Evolutionary conservation across 1,140 invertebrate species (phyloP).

Genomic region (Bombus terrestris): DNA sequence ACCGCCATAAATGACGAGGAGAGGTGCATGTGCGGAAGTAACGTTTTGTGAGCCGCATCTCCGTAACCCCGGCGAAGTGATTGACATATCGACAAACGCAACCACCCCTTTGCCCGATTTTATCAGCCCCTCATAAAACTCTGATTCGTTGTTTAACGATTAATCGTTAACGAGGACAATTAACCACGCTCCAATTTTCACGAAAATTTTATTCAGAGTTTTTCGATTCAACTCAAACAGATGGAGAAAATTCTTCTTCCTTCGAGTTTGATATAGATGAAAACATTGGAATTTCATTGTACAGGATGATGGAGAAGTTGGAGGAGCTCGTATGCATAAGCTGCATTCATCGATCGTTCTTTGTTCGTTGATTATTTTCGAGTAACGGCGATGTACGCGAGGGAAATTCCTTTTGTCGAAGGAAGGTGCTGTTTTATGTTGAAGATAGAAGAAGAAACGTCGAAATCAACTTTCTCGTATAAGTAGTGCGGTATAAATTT

Average conservation of each 20-base stretch:
- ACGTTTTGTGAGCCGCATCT: slow-evolving; percentile 31
- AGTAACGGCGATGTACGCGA: neutral
- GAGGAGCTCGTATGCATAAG: neutral
- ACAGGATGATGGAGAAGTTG: neutral
- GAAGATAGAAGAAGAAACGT: no score
- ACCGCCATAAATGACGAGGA: slow-evolving; percentile 16
- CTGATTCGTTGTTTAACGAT: slow-evolving; percentile 7
- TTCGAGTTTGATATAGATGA: neutral
- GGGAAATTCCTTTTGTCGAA: neutral
- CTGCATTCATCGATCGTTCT: neutral
- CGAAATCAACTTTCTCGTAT: no score
- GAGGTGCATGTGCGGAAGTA: slow-evolving; percentile 15
- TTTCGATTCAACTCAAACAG: no score
- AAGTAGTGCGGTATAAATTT: no score
- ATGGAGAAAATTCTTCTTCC: neutral
- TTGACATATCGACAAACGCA: slow-evolving; percentile 62
- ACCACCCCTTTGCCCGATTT: slow-evolving; percentile 31
- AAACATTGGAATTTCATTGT: neutral
- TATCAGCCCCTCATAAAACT: slow-evolving; percentile 30
- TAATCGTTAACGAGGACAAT: slow-evolving; percentile 9
- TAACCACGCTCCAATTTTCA: neutral
- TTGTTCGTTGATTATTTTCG: neutral
- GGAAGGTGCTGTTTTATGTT: no score
- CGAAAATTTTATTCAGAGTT: neutral
- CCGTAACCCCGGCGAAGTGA: slow-evolving; percentile 30